Evolutionary conservation across 1,140 invertebrate species (phyloP).

Genomic region (Lepidurus couesii): DNA sequence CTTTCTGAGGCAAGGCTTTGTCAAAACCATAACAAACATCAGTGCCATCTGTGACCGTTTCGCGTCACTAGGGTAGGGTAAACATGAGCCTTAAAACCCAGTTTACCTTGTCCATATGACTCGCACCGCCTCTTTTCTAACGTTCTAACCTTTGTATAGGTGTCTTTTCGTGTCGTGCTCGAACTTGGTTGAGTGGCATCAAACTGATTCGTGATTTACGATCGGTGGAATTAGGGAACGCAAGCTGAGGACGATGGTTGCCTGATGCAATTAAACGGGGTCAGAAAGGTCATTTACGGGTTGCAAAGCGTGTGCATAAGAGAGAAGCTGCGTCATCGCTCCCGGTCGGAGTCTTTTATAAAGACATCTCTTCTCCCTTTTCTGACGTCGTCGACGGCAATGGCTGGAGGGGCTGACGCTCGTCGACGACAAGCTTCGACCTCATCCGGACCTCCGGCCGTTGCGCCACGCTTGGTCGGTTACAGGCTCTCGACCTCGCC

Average conservation of each 20-base stretch:
- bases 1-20: too few species aligned
- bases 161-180: too few species aligned
- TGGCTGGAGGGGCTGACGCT: conserved; percentile 16
- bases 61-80: too few species aligned
- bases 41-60: too few species aligned
- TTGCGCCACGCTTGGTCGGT: conserved; percentile 28
- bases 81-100: too few species aligned
- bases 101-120: too few species aligned
- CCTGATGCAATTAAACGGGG: not conserved
- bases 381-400: conserved; percentile 12
- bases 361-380: conserved; percentile 18
- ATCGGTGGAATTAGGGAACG: not conserved
- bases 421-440: conserved; percentile 13
- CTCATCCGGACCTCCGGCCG: conserved; percentile 28
- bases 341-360: conserved; percentile 13
- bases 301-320: not conserved
- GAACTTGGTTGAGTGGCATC: too few species aligned
- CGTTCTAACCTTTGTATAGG: too few species aligned
- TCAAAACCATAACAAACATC: too few species aligned
- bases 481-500: conserved; percentile 25
- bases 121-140: too few species aligned
- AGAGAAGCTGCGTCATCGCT: conserved; percentile 4
- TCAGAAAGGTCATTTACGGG: not conserved
- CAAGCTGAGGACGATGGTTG: not conserved
- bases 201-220: not conserved